phyloP scores from a whole-genome alignment of 2,797 vertebrate genomes.

The Enteromius viviparus region DNA sequence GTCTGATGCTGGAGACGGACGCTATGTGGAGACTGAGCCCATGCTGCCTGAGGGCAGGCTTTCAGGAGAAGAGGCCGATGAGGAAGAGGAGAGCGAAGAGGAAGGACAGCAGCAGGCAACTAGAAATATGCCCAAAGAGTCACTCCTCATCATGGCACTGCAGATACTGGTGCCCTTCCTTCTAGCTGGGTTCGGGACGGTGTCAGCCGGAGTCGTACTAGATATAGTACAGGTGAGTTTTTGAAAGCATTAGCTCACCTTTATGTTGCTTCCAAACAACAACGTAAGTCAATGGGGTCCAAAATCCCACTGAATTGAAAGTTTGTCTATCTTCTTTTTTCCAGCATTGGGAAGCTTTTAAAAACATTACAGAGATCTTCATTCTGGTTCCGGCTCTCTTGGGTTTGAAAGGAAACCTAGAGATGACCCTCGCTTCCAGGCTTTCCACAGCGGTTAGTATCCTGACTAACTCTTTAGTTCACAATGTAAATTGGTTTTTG shows the following conservation, averaged over 20 bases:
- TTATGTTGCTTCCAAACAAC: neutral
- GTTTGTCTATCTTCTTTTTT: neutral
- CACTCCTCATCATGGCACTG: slow-evolving; percentile 87
- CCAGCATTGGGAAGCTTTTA: slow-evolving; percentile 98
- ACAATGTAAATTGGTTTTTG: neutral
- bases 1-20: slow-evolving; percentile 78
- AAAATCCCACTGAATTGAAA: no score
- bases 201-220: slow-evolving; percentile 96
- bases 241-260: neutral
- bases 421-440: slow-evolving; percentile 97
- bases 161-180: slow-evolving; percentile 94
- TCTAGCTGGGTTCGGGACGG: slow-evolving; percentile 93
- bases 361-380: slow-evolving; percentile 94
- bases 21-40: slow-evolving; percentile 82
- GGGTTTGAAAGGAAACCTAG: slow-evolving; percentile 96
- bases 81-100: slow-evolving; percentile 73
- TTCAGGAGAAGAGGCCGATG: slow-evolving; percentile 78
- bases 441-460: slow-evolving; percentile 89
- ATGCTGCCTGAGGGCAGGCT: slow-evolving; percentile 83
- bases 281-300: neutral
- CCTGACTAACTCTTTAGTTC: neutral
- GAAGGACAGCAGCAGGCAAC: slow-evolving; percentile 30
- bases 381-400: slow-evolving; percentile 96
- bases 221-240: slow-evolving; percentile 91
- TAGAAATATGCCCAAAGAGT: slow-evolving; percentile 89